phyloP scores from a whole-genome alignment of 1,140 invertebrate species.

The Cydia splendana region DNA sequence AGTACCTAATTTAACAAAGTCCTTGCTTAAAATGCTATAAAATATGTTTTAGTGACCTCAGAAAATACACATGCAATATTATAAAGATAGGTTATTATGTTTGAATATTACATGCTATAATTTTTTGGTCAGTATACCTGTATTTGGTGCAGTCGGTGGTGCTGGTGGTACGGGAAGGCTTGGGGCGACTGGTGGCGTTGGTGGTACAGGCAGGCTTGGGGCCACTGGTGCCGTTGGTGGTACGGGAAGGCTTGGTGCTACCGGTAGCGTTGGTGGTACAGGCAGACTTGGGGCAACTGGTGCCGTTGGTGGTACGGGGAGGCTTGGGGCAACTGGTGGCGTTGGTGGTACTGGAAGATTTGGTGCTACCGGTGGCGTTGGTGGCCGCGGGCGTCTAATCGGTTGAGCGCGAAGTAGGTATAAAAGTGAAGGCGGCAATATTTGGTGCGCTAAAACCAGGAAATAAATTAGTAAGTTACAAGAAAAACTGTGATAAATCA shows the following conservation, averaged over 20 bases:
- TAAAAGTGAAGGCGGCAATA: constrained; percentile 2
- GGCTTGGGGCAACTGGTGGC: background rate
- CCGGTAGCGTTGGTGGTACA: background rate
- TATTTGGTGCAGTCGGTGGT: background rate
- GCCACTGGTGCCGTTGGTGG: background rate
- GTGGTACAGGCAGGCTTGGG: background rate
- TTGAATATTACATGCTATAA: background rate
- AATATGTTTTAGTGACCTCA: no score
- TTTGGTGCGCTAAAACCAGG: background rate
- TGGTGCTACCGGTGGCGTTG: background rate
- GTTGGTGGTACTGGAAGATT: background rate
- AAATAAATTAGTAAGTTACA: background rate
- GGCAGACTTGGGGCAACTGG: background rate
- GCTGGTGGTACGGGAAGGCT: background rate
- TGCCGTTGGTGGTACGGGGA: background rate
- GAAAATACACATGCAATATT: no score
- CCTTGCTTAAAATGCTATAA: no score
- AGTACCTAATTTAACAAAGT: no score
- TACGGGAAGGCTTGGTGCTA: background rate
- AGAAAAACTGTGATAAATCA: background rate
- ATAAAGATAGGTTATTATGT: no score
- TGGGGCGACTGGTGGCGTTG: background rate
- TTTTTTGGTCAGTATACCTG: background rate
- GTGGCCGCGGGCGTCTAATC: background rate
- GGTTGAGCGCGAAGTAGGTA: background rate